Conservation (phyloP, 2,888 invertebrate genomes). For the Cataglyphis cursor region DNA sequence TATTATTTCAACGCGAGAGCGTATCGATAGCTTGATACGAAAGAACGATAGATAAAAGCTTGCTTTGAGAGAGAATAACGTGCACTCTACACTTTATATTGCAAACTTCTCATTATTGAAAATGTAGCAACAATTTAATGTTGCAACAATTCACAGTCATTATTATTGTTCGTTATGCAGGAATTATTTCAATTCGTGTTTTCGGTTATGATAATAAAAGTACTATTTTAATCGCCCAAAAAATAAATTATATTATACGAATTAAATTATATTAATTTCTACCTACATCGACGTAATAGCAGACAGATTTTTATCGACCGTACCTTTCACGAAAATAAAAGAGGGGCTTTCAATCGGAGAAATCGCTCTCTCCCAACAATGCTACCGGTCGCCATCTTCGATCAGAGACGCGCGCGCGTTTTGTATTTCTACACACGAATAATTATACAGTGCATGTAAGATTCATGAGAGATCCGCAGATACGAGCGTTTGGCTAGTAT, state of each 20-base stretch:
- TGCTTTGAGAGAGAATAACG: background rate
- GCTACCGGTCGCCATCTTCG: conserved; percentile 45
- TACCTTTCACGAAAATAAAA: conserved; percentile 20
- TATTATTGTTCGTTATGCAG: background rate
- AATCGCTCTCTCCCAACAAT: conserved; percentile 38
- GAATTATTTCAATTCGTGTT: background rate
- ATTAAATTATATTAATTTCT: background rate
- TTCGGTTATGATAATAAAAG: background rate
- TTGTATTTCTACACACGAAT: conserved; percentile 58
- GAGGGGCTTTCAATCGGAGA: conserved; percentile 38
- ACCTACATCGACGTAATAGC: background rate
- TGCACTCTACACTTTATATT: background rate
- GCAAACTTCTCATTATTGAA: background rate
- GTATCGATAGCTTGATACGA: background rate
- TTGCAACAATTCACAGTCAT: background rate
- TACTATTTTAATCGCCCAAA: background rate
- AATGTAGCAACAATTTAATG: background rate
- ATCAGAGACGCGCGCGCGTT: conserved; percentile 51
- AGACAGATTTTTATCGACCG: background rate
- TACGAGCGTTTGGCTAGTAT: conserved; percentile 57
- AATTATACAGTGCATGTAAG: conserved; percentile 55
- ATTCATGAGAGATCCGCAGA: conserved; percentile 55
- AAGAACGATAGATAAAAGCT: conserved; percentile 1
- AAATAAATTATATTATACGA: background rate
- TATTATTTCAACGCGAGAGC: conserved; percentile 1